Evolutionary conservation across 1,140 invertebrate genomes (phyloP).

Genomic region (Halictus rubicundus): DNA sequence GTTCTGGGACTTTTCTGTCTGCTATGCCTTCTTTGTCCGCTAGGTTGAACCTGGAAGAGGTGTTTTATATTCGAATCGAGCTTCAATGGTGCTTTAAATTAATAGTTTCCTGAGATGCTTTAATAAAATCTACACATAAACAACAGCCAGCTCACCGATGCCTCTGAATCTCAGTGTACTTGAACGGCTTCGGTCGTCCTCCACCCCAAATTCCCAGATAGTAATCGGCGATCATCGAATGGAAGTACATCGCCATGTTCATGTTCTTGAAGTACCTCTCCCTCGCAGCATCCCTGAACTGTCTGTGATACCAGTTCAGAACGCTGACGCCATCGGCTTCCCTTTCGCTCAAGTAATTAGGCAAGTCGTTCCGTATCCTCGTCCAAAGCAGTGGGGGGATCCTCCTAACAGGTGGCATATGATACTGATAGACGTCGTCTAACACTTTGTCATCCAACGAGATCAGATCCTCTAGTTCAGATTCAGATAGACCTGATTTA

Average conservation of each 20-base stretch:
- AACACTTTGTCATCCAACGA: slow-evolving; percentile 96
- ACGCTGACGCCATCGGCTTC: slow-evolving; percentile 98
- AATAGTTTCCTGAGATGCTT: no score
- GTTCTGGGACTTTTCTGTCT: slow-evolving; percentile 97
- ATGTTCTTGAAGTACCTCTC: slow-evolving; percentile 98
- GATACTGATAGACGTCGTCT: slow-evolving; percentile 99
- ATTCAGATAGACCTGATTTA: slow-evolving; percentile 95
- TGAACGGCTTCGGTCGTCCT: slow-evolving; percentile 96
- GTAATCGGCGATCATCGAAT: slow-evolving; percentile 98
- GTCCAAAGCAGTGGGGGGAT: slow-evolving; percentile 98
- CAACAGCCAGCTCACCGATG: slow-evolving; percentile 83
- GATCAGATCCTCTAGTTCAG: slow-evolving; percentile 96
- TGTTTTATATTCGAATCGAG: background rate
- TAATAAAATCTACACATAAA: no score
- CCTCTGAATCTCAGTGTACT: slow-evolving; percentile 97
- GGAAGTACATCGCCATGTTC: slow-evolving; percentile 97
- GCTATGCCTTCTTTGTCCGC: slow-evolving; percentile 95
- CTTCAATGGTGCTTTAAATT: no score
- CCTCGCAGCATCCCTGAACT: slow-evolving; percentile 95
- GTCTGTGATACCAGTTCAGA: slow-evolving; percentile 98
- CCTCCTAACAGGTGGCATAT: slow-evolving; percentile 95
- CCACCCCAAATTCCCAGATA: slow-evolving; percentile 98
- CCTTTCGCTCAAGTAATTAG: slow-evolving; percentile 96
- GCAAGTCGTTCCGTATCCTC: slow-evolving; percentile 95
- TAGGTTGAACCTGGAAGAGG: slow-evolving; percentile 85